phyloP scores from a whole-genome alignment of 2,888 invertebrate genomes.

The Acleris laterana region DNA sequence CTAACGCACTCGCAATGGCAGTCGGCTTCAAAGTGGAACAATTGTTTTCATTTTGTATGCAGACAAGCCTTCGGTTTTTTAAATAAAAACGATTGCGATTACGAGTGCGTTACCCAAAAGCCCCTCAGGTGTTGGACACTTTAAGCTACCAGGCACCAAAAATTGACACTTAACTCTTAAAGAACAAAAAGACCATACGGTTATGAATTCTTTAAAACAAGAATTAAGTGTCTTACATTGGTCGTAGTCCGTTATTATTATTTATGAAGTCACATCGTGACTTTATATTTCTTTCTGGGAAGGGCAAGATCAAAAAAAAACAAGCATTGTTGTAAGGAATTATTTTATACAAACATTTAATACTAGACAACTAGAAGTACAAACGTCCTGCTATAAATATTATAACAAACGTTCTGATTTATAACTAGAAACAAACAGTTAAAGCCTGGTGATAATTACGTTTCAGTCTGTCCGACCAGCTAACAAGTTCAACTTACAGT shows the following conservation, averaged over 20 bases:
- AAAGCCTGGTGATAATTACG: conserved; percentile 28
- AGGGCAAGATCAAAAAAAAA: conserved; percentile 24
- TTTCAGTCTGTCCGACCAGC: conserved; percentile 25
- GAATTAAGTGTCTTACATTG: no score
- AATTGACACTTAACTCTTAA: no score
- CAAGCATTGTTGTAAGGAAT: not conserved
- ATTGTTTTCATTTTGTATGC: no score
- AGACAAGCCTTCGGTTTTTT: no score
- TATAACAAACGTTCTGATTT: conserved; percentile 64
- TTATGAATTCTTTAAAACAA: no score
- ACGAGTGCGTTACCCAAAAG: no score
- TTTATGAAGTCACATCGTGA: not conserved
- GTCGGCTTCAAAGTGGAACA: no score
- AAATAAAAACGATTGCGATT: no score
- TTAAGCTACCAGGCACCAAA: no score
- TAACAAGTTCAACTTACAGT: conserved; percentile 23
- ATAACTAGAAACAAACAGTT: conserved; percentile 42
- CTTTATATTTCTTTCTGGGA: not conserved
- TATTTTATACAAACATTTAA: conserved; percentile 43
- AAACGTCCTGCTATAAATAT: conserved; percentile 72
- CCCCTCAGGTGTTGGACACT: no score
- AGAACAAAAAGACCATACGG: no score
- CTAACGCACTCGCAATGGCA: no score
- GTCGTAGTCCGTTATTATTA: not conserved
- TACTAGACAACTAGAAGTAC: conserved; percentile 43